Percentiles rank a stretch among this genome's conserved stretches.
Conservation (phyloP, 2,113 vertebrate species). For the Enhydra lutris region DNA sequence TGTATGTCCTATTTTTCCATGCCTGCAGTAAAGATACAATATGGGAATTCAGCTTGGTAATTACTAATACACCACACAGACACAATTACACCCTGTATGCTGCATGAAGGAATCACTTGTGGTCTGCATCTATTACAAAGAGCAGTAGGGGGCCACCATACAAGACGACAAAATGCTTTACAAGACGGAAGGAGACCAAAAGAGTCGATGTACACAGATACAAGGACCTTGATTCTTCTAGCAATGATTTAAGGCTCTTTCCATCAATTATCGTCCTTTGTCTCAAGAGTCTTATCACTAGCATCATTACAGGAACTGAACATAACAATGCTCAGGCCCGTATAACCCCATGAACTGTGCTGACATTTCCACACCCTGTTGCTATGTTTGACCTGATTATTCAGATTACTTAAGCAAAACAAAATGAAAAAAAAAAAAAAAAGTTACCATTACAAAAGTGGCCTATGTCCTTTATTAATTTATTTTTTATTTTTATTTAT, state of each 20-base stretch:
- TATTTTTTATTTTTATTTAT: no score
- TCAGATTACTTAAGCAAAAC: conserved; percentile 73
- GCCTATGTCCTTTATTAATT: neutral
- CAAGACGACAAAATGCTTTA: conserved; percentile 82
- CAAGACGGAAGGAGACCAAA: conserved; percentile 83
- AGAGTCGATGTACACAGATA: conserved; percentile 80
- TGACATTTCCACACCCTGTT: conserved; percentile 93
- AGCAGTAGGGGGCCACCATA: conserved; percentile 80
- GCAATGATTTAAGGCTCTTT: conserved; percentile 83
- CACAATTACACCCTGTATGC: conserved; percentile 94
- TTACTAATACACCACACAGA: conserved; percentile 92
- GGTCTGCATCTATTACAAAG: conserved; percentile 85
- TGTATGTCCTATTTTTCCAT: conserved; percentile 85
- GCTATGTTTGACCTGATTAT: conserved; percentile 81
- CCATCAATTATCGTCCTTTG: conserved; percentile 94
- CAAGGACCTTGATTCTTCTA: conserved; percentile 87
- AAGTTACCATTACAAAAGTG: conserved; percentile 20
- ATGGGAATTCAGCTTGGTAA: conserved; percentile 95
- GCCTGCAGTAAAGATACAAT: conserved; percentile 91
- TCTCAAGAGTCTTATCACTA: conserved; percentile 92
- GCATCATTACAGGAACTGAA: conserved; percentile 93
- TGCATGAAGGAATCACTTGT: conserved; percentile 95
- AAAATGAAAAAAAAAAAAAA: neutral
- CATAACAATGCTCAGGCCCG: conserved; percentile 90
- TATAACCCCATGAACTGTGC: conserved; percentile 88